A percentile compares a stretch with the other conserved stretches of the same genome.
phyloP scores from a whole-genome alignment of 2,888 invertebrate genomes.

The Platycnemis pennipes region DNA sequence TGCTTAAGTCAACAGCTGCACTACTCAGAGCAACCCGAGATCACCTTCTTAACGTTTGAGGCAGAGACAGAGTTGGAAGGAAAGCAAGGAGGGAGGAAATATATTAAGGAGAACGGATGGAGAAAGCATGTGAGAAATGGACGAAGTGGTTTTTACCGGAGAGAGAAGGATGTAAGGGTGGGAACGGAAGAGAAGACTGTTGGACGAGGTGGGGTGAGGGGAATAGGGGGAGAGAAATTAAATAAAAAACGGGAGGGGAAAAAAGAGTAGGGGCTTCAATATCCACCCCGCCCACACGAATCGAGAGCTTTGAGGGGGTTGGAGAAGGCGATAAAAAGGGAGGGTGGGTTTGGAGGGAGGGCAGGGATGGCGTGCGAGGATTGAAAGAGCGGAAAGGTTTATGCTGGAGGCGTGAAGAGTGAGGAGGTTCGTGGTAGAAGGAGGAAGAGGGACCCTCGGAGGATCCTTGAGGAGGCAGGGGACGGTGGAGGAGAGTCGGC shows the following conservation, averaged over 20 bases:
- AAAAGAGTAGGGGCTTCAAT: not conserved
- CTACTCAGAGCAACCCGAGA: not conserved
- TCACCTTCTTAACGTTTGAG: not conserved
- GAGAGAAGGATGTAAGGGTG: not conserved
- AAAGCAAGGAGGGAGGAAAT: not conserved
- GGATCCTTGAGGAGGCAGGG: not conserved
- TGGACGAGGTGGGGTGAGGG: not conserved
- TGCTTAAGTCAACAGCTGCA: not conserved
- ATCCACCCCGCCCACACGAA: not conserved
- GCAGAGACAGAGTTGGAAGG: not conserved
- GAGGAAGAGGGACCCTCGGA: not conserved
- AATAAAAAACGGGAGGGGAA: not conserved
- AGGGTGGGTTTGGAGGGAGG: not conserved
- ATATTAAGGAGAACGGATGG: not conserved
- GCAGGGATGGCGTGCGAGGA: not conserved
- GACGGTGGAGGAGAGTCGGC: not conserved
- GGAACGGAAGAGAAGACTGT: not conserved
- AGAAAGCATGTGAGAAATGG: conserved; percentile 8
- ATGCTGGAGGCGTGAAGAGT: conserved; percentile 17
- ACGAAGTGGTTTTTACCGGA: not conserved
- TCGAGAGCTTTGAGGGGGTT: not conserved
- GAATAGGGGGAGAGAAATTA: not conserved
- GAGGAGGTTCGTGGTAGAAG: not conserved
- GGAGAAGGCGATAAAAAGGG: not conserved
- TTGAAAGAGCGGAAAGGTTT: not conserved